Evolutionary conservation across 2,797 vertebrate genomes (phyloP).

Genomic region (Garrulus glandarius): DNA sequence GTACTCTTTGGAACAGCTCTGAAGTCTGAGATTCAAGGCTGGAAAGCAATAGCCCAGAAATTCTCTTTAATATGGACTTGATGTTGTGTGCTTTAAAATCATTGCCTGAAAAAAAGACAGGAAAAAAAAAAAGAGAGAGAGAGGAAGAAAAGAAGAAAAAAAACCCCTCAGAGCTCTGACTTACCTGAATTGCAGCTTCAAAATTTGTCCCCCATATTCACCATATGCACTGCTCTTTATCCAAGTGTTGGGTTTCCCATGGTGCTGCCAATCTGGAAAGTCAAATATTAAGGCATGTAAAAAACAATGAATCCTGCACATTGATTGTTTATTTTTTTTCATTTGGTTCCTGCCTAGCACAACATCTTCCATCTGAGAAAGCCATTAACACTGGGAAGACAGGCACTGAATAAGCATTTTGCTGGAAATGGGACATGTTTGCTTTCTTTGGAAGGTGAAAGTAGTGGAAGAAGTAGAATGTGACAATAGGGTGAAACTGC

Average conservation of each 20-base stretch:
- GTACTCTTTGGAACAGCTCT: neutral
- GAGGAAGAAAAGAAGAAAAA: neutral
- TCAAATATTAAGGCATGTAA: constrained; percentile 55
- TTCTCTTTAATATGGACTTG: neutral
- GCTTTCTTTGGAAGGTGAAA: constrained; percentile 74
- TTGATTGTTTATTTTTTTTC: constrained; percentile 63
- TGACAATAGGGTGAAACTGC: constrained; percentile 42
- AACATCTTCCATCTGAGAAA: constrained; percentile 73
- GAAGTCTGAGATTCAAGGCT: neutral
- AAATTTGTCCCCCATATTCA: neutral
- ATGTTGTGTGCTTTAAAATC: constrained; percentile 7
- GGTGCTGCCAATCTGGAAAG: constrained; percentile 62
- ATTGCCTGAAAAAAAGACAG: neutral
- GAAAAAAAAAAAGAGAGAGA: neutral
- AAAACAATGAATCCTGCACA: constrained; percentile 45
- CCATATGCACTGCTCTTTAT: neutral
- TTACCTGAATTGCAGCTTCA: constrained; percentile 35
- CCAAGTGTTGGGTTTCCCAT: constrained; percentile 61
- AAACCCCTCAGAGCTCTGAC: neutral
- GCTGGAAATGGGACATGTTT: constrained; percentile 69
- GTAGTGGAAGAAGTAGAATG: constrained; percentile 58
- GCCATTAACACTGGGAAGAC: constrained; percentile 55
- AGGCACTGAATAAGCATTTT: constrained; percentile 46
- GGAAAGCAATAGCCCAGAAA: constrained; percentile 36
- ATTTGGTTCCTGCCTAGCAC: constrained; percentile 46